Evolutionary conservation across 23 tunicate species (phyloP).

Genomic region (Botrylloides violaceus): DNA sequence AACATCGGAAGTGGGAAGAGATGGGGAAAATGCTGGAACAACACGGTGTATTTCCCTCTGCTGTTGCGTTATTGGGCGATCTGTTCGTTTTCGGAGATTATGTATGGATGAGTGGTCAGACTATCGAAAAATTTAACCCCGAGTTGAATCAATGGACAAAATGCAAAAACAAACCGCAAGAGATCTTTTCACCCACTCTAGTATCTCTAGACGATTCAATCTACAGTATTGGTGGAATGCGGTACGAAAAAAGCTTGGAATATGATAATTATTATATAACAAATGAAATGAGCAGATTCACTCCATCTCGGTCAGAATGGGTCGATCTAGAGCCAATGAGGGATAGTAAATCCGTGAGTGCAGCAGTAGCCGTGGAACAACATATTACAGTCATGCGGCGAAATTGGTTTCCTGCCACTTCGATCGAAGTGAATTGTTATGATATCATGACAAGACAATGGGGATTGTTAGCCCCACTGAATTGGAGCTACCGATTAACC

Average conservation of each 20-base stretch:
- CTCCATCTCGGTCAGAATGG: not conserved
- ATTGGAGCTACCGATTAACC: too few relatives aligned
- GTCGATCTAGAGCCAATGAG: not conserved
- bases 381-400: not conserved
- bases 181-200: not conserved
- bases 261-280: too few relatives aligned
- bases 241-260: not conserved
- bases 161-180: not conserved
- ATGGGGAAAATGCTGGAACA: not conserved
- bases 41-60: not conserved
- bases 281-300: not conserved
- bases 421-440: too few relatives aligned
- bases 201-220: not conserved
- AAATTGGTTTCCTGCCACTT: too few relatives aligned
- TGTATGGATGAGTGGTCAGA: not conserved
- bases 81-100: not conserved
- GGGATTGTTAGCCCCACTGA: too few relatives aligned
- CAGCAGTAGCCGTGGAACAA: not conserved
- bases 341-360: not conserved
- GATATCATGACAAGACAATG: too few relatives aligned
- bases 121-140: not conserved
- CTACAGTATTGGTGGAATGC: not conserved
- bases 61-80: not conserved
- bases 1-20: not conserved
- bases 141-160: not conserved